These are phyloP conservation scores for Manduca sexta DNA, from an alignment of 1,140 invertebrate species.

Conservation along the genomic window DNA sequence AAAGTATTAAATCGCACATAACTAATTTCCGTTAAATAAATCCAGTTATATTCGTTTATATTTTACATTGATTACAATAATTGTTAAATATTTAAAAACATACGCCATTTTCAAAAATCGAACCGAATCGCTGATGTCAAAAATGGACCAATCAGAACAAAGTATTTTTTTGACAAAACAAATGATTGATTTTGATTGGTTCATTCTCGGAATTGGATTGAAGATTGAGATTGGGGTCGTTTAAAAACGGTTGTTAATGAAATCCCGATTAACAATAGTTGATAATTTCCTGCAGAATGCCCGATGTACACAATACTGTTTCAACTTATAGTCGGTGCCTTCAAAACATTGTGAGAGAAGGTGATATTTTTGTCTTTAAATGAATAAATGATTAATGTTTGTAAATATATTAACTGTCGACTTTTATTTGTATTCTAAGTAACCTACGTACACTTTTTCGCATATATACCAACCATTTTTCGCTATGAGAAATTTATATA, in stretches of 20 bases:
- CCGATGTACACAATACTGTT: background rate
- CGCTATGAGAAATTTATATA: too few relatives aligned
- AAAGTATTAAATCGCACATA: too few relatives aligned
- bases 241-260: background rate
- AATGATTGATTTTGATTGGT: too few relatives aligned
- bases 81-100: background rate
- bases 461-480: too few relatives aligned
- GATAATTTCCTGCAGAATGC: background rate
- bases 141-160: too few relatives aligned
- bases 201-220: too few relatives aligned
- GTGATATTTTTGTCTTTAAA: conserved; percentile 62
- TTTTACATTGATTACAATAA: too few relatives aligned
- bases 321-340: conserved; percentile 30
- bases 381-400: conserved; percentile 63
- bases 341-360: conserved; percentile 33
- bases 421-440: conserved; percentile 43
- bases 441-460: too few relatives aligned
- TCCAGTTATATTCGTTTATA: too few relatives aligned
- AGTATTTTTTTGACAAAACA: too few relatives aligned
- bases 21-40: too few relatives aligned
- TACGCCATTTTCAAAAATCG: background rate
- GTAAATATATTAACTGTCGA: conserved; percentile 48
- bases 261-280: background rate
- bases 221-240: too few relatives aligned
- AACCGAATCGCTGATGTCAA: background rate